Percentiles rank a stretch among this genome's conserved stretches.
phyloP scores from a whole-genome alignment of 2,113 vertebrate species.

The Girardinichthys multiradiatus region DNA sequence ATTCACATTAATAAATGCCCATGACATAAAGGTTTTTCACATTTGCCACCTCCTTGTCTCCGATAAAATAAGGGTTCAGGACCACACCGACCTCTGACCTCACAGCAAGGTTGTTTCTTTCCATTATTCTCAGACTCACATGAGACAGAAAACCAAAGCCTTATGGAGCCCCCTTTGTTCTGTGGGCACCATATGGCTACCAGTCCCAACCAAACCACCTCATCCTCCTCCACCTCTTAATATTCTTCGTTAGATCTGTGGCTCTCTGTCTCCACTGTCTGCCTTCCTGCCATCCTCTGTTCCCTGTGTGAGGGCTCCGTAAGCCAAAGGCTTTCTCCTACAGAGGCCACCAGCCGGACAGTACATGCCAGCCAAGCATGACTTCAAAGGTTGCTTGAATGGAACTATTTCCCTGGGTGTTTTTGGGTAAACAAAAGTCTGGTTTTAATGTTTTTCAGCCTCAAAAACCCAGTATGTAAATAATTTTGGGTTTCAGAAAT shows the following conservation, averaged over 20 bases:
- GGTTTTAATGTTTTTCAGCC: not conserved
- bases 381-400: slow-evolving; percentile 35
- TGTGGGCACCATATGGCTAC: slow-evolving; percentile 42
- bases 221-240: slow-evolving; percentile 2
- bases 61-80: slow-evolving; percentile 46
- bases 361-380: slow-evolving; percentile 21
- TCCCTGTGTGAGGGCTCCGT: slow-evolving; percentile 29
- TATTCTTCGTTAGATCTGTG: not conserved
- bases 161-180: slow-evolving; percentile 43
- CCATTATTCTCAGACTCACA: slow-evolving; percentile 51
- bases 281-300: slow-evolving; percentile 20
- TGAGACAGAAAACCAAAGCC: slow-evolving; percentile 41
- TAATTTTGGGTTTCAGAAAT: not conserved
- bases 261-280: slow-evolving; percentile 7
- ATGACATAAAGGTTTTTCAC: not conserved
- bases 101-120: slow-evolving; percentile 44
- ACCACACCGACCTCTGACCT: slow-evolving; percentile 50
- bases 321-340: not conserved
- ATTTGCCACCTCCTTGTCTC: not conserved
- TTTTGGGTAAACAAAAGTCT: slow-evolving; percentile 6
- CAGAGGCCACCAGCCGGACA: slow-evolving; percentile 23
- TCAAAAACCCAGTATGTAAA: not conserved
- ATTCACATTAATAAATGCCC: not conserved
- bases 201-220: not conserved
- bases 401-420: slow-evolving; percentile 1